Conservation (phyloP, 1,140 invertebrate genomes). For the Apis laboriosa region DNA sequence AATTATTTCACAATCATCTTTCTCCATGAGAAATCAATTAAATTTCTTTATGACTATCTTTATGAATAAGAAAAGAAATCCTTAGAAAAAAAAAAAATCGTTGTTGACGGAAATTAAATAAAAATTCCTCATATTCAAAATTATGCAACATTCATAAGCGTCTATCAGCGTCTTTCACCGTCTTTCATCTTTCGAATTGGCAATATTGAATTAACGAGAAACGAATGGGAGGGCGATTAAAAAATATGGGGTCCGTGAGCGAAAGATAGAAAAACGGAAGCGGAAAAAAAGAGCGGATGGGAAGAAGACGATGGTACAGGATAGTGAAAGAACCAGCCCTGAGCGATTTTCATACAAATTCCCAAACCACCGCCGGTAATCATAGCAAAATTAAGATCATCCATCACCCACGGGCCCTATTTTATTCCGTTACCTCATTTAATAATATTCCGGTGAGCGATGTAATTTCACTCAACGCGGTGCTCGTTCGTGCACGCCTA, state of each 20-base stretch:
- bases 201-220: conserved; percentile 31
- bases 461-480: conserved; percentile 72
- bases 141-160: conserved; percentile 21
- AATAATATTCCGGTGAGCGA: conserved; percentile 73
- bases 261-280: conserved; percentile 16
- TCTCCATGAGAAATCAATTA: not conserved
- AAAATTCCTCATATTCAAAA: not conserved
- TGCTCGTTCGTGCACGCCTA: conserved; percentile 29
- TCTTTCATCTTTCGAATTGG: not conserved
- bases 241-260: conserved; percentile 19
- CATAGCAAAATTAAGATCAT: conserved; percentile 77
- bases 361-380: conserved; percentile 70
- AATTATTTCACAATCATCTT: no score
- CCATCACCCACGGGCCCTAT: conserved; percentile 70
- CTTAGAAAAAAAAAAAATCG: no score
- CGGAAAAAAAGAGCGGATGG: not conserved
- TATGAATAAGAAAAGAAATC: not conserved
- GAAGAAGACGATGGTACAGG: conserved; percentile 16
- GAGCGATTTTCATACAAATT: conserved; percentile 76
- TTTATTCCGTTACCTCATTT: conserved; percentile 71
- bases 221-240: conserved; percentile 15
- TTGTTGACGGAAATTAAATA: not conserved
- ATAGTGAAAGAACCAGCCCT: conserved; percentile 62
- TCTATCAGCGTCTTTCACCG: conserved; percentile 21
- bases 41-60: not conserved